Percentiles rank a stretch among this genome's conserved stretches.
Conservation (phyloP, 1,140 invertebrate genomes). For the Cardiocondyla obscurior region DNA sequence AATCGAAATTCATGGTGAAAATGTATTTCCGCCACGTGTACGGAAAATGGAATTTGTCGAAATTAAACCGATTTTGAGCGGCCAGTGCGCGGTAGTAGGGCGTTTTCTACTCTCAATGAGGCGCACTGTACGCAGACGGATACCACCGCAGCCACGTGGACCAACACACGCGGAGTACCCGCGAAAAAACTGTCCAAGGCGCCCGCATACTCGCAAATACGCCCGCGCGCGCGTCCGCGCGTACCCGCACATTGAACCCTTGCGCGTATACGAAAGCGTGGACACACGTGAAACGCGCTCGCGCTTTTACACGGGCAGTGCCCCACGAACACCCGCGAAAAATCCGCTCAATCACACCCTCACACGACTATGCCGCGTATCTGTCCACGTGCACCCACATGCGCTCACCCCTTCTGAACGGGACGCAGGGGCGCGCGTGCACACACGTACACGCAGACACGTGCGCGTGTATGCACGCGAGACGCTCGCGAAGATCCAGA, state of each 20-base stretch:
- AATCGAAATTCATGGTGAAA: neutral
- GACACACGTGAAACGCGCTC: slow-evolving; percentile 6
- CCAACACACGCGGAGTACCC: slow-evolving; percentile 43
- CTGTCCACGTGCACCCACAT: slow-evolving; percentile 46
- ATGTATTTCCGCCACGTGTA: neutral
- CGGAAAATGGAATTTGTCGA: neutral
- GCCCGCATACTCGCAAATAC: slow-evolving; percentile 23
- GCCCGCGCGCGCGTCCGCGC: too few relatives aligned
- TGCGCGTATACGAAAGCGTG: neutral
- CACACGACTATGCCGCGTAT: slow-evolving; percentile 33
- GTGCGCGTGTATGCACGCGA: neutral
- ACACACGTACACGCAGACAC: neutral
- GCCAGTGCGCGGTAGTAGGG: slow-evolving; percentile 30
- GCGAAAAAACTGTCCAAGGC: slow-evolving; percentile 68
- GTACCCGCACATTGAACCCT: neutral
- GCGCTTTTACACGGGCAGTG: slow-evolving; percentile 36
- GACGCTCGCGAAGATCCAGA: slow-evolving; percentile 67
- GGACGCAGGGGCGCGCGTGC: neutral
- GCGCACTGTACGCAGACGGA: slow-evolving; percentile 52
- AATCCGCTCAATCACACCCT: slow-evolving; percentile 66
- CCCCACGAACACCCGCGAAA: slow-evolving; percentile 67
- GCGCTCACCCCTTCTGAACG: slow-evolving; percentile 12
- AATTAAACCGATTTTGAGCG: slow-evolving; percentile 31
- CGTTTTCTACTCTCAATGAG: slow-evolving; percentile 69
- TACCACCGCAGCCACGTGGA: slow-evolving; percentile 60